phyloP scores from a whole-genome alignment of 1,140 invertebrate genomes.

The Solenopsis fugax region DNA sequence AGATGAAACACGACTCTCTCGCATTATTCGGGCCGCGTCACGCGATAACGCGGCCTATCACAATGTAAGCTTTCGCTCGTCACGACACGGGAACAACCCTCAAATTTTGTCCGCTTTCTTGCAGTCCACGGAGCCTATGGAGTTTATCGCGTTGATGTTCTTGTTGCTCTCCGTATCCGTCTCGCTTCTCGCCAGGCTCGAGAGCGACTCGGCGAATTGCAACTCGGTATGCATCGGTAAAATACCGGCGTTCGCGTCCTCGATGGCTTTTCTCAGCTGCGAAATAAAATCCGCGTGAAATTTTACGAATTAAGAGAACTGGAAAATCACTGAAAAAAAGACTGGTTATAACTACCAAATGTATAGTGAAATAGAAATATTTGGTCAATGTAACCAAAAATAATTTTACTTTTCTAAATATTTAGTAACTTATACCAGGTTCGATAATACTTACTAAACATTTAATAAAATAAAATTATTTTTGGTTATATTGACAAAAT shows the following conservation, averaged over 20 bases:
- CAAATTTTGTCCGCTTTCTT: conserved; percentile 82
- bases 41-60: conserved; percentile 81
- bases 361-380: too few species aligned
- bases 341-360: too few species aligned
- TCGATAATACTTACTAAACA: too few species aligned
- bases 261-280: conserved; percentile 94
- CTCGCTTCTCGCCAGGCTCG: conserved; percentile 77
- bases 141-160: conserved; percentile 74
- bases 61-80: conserved; percentile 77
- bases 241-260: conserved; percentile 94
- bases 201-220: conserved; percentile 77
- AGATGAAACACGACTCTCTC: conserved; percentile 70
- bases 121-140: conserved; percentile 75
- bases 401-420: too few species aligned
- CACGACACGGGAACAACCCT: conserved; percentile 35
- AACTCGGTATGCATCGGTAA: conserved; percentile 84
- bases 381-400: too few species aligned
- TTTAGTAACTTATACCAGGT: too few species aligned
- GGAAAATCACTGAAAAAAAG: too few species aligned
- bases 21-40: conserved; percentile 75
- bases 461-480: too few species aligned
- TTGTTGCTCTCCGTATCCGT: conserved; percentile 72
- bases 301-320: neutral
- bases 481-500: too few species aligned
- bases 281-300: conserved; percentile 63